Evolutionary conservation across 2,113 vertebrate genomes (phyloP).

Genomic region (Phyllostomus hastatus): DNA sequence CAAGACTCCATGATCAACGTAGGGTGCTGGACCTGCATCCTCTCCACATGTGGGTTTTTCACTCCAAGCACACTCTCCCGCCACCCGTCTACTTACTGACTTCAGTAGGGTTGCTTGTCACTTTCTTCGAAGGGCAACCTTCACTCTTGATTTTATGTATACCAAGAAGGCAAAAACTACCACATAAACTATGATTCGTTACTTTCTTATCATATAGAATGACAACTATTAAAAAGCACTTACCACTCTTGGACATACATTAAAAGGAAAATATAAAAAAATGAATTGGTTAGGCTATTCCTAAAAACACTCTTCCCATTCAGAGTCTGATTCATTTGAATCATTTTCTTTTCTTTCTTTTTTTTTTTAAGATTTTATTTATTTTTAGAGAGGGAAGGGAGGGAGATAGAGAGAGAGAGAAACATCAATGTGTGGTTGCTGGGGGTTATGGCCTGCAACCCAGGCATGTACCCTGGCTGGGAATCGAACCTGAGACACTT

Average conservation of each 20-base stretch:
- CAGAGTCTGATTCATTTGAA: background rate
- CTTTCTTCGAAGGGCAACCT: background rate
- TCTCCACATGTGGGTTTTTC: background rate
- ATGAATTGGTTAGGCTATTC: background rate
- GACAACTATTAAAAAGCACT: background rate
- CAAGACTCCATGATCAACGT: background rate
- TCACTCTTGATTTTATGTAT: background rate
- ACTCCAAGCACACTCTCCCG: background rate
- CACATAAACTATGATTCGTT: background rate
- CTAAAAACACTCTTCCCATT: background rate
- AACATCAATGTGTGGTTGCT: too few relatives aligned
- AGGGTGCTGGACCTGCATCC: too few relatives aligned
- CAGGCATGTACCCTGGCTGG: too few relatives aligned
- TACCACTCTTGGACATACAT: background rate
- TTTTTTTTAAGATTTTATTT: too few relatives aligned
- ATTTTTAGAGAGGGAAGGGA: too few relatives aligned
- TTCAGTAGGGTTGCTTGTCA: background rate
- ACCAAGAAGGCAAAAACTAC: background rate
- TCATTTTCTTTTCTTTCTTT: too few relatives aligned
- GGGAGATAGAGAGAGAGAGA: too few relatives aligned
- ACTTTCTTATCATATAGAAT: slow-evolving; percentile 23
- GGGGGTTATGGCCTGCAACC: too few relatives aligned
- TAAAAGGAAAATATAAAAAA: slow-evolving; percentile 34
- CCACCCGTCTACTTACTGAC: background rate
- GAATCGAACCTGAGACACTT: too few relatives aligned